phyloP scores from a whole-genome alignment of 2,113 vertebrate species.

The Stomatorhinus ivindoensis region DNA sequence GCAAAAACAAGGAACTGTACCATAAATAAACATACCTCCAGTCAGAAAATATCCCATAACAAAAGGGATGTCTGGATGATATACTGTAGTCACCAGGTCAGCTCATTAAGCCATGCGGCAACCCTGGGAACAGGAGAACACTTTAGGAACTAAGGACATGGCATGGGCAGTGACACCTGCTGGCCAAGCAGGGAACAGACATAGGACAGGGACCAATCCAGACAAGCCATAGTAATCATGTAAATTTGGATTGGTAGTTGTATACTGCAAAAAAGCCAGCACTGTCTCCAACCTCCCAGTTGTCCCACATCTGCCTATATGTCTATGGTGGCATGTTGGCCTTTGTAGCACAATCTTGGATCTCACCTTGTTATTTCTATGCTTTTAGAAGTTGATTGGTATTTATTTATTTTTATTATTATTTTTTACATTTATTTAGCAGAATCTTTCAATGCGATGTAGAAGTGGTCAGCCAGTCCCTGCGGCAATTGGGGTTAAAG shows the following conservation, averaged over 20 bases:
- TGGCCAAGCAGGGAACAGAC: background rate
- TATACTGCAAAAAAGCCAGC: background rate
- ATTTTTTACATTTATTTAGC: background rate
- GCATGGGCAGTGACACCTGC: background rate
- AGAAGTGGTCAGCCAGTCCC: background rate
- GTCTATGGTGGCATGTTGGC: background rate
- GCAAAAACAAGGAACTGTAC: too few species aligned
- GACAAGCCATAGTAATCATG: background rate
- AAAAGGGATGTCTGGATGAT: background rate
- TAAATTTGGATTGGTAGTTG: background rate
- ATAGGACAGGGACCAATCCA: background rate
- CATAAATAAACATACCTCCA: too few species aligned
- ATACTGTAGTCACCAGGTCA: background rate
- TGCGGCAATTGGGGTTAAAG: background rate
- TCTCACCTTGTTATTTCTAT: background rate
- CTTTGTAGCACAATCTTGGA: background rate
- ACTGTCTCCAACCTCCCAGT: background rate
- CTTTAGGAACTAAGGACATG: too few species aligned
- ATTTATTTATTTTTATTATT: background rate
- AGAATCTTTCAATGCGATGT: background rate
- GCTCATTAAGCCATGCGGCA: background rate
- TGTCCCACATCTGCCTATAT: background rate
- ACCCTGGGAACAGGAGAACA: too few species aligned
- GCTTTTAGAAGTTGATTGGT: background rate
- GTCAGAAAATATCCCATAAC: too few species aligned